Conservation (phyloP, 2,888 invertebrate species). For the Patella depressa region DNA sequence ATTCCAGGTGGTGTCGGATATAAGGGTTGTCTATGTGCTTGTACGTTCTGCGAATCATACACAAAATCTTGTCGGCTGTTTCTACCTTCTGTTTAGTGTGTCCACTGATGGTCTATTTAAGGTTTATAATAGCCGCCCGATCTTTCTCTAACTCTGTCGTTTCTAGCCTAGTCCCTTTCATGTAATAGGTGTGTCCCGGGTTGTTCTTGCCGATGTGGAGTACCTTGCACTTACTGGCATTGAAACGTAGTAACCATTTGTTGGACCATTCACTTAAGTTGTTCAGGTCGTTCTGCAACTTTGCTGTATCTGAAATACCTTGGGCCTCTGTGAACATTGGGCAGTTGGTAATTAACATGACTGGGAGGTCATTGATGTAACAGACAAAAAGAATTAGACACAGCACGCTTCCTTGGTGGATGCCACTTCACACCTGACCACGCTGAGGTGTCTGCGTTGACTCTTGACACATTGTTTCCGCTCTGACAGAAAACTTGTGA, state of each 20-base stretch:
- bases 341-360: not conserved
- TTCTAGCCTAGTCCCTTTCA: not conserved
- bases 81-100: not conserved
- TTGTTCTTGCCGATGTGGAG: not conserved
- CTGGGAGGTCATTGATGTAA: slow-evolving; percentile 34
- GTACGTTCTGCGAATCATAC: too few relatives aligned
- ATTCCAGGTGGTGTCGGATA: too few relatives aligned
- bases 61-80: too few relatives aligned
- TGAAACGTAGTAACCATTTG: not conserved
- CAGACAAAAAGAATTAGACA: slow-evolving; percentile 32
- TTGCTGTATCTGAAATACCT: not conserved
- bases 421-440: slow-evolving; percentile 7
- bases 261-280: not conserved
- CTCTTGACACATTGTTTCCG: slow-evolving; percentile 9
- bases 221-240: not conserved
- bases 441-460: not conserved
- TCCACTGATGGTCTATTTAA: not conserved
- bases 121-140: not conserved
- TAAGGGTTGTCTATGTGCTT: too few relatives aligned
- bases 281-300: not conserved
- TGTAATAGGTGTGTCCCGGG: not conserved
- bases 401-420: slow-evolving; percentile 12
- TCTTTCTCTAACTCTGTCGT: not conserved
- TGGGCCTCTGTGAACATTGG: slow-evolving; percentile 24
- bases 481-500: not conserved